These are phyloP conservation scores for Bagarius yarrelli DNA, from an alignment of 2,113 vertebrate genomes.

Conservation along the genomic window DNA sequence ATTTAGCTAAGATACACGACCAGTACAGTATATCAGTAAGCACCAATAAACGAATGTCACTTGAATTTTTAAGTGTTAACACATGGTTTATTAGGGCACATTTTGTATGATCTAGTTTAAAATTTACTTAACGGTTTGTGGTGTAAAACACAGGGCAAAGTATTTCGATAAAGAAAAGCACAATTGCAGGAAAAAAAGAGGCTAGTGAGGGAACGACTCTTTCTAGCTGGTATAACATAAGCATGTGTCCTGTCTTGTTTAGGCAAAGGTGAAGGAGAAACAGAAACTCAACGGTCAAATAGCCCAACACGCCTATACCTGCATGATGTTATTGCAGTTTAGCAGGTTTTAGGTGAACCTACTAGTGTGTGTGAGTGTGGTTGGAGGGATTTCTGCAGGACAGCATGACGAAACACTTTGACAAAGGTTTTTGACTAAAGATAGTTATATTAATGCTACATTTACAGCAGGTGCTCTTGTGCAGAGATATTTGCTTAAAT, in stretches of 20 bases:
- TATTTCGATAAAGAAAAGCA: too few species aligned
- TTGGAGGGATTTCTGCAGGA: background rate
- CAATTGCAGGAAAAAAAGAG: background rate
- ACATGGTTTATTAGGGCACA: background rate
- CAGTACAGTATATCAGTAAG: slow-evolving; percentile 29
- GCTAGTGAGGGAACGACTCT: background rate
- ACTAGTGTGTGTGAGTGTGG: background rate
- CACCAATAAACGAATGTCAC: slow-evolving; percentile 50
- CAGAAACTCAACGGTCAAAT: slow-evolving; percentile 16
- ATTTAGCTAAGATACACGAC: slow-evolving; percentile 24
- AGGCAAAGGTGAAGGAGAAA: background rate
- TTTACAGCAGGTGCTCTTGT: too few species aligned
- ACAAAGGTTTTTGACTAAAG: background rate
- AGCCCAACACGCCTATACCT: slow-evolving; percentile 28
- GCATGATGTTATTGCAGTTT: background rate
- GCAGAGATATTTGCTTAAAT: too few species aligned
- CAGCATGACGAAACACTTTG: background rate
- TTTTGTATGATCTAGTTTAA: too few species aligned
- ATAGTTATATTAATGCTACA: background rate
- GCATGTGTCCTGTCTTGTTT: background rate
- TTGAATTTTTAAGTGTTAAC: slow-evolving; percentile 40
- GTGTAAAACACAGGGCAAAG: too few species aligned
- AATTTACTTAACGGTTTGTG: too few species aligned
- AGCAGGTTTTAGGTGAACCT: slow-evolving; percentile 44
- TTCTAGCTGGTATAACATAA: background rate